These are phyloP conservation scores for Gila orcuttii DNA, from an alignment of 2,113 vertebrate species.

Conservation along the genomic window DNA sequence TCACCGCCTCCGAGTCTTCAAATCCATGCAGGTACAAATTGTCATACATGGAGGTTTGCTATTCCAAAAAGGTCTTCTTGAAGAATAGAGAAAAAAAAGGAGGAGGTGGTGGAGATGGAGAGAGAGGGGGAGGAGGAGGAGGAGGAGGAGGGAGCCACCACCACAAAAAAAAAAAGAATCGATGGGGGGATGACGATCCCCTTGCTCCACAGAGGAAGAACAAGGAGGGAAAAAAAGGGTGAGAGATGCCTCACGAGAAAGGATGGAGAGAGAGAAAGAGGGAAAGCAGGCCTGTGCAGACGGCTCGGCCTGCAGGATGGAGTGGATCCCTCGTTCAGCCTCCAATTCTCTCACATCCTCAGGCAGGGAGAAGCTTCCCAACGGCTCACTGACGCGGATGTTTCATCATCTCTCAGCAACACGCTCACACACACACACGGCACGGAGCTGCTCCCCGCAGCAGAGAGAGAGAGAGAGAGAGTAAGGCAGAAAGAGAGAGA, in stretches of 20 bases:
- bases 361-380: constrained; percentile 76
- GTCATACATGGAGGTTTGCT: constrained; percentile 90
- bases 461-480: constrained; percentile 46
- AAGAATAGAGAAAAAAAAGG: constrained; percentile 57
- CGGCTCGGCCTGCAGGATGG: constrained; percentile 63
- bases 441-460: constrained; percentile 27
- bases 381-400: constrained; percentile 77
- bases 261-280: constrained; percentile 11
- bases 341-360: constrained; percentile 76
- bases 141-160: constrained; percentile 53
- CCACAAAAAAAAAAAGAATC: constrained; percentile 48
- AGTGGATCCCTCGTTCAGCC: constrained; percentile 63
- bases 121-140: constrained; percentile 44
- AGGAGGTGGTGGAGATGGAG: constrained; percentile 33
- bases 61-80: constrained; percentile 77
- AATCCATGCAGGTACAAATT: constrained; percentile 93
- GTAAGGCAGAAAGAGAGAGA: constrained; percentile 56
- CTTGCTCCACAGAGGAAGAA: constrained; percentile 50
- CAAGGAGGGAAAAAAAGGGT: constrained; percentile 34
- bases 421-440: constrained; percentile 40
- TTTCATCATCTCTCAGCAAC: constrained; percentile 78
- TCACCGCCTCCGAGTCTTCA: constrained; percentile 92
- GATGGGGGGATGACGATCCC: constrained; percentile 60
- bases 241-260: constrained; percentile 36
- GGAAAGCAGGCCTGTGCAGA: constrained; percentile 60